These are phyloP conservation scores for Teleiodes luculella DNA, from an alignment of 2,888 invertebrate genomes.

Conservation along the genomic window DNA sequence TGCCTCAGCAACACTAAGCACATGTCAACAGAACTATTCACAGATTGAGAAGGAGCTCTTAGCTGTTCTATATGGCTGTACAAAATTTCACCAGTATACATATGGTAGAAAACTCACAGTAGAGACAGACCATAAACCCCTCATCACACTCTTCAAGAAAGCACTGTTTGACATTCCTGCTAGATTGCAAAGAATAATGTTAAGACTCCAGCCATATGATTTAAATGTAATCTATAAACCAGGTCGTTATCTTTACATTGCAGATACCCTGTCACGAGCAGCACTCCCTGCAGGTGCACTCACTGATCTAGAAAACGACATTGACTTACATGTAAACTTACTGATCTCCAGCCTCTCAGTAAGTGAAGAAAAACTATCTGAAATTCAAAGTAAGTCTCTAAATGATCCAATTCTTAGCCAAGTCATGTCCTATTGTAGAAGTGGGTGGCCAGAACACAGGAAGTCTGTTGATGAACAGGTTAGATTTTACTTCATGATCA, in stretches of 20 bases:
- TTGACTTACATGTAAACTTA: too few relatives aligned
- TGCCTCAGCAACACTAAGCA: constrained; percentile 17
- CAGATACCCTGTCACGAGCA: constrained; percentile 17
- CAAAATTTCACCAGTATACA: constrained; percentile 19
- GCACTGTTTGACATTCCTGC: constrained; percentile 15
- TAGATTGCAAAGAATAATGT: constrained; percentile 20
- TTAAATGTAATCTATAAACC: constrained; percentile 17
- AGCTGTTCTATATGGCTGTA: constrained; percentile 18
- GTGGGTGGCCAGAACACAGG: neutral
- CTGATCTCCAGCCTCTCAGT: neutral
- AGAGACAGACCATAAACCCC: constrained; percentile 20
- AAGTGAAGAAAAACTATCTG: neutral
- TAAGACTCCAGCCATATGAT: constrained; percentile 17
- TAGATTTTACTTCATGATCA: constrained; percentile 16
- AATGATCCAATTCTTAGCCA: constrained; percentile 13
- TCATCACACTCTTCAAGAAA: constrained; percentile 21
- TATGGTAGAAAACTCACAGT: neutral
- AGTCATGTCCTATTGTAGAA: neutral
- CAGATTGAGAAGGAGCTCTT: constrained; percentile 23
- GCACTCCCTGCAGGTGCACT: neutral
- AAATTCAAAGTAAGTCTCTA: constrained; percentile 3
- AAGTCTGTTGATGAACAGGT: neutral
- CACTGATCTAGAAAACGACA: too few relatives aligned
- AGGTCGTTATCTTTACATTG: too few relatives aligned
- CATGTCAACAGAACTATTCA: neutral